These are phyloP conservation scores for Sturnus vulgaris DNA, from an alignment of 2,113 vertebrate genomes.

Conservation along the genomic window DNA sequence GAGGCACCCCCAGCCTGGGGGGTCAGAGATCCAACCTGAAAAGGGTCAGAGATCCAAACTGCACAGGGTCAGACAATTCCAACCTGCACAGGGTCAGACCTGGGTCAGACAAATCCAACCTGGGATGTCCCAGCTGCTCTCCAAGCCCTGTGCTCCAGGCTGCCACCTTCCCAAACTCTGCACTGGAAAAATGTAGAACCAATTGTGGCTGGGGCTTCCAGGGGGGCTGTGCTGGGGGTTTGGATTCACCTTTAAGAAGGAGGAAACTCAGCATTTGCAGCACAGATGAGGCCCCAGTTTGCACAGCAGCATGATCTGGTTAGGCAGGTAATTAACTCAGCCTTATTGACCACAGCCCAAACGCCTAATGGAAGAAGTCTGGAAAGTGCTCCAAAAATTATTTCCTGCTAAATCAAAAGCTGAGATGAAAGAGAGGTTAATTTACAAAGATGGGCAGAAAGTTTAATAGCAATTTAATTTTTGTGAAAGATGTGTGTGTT, in stretches of 20 bases:
- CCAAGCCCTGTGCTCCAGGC: accelerated
- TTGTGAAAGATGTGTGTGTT: conserved; percentile 12
- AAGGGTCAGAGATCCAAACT: no score
- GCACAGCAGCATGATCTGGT: background rate
- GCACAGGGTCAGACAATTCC: accelerated
- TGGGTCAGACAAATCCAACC: background rate
- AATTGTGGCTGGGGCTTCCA: background rate
- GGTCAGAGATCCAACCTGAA: background rate
- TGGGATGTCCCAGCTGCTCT: background rate
- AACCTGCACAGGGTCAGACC: background rate
- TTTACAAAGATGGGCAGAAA: conserved; percentile 44
- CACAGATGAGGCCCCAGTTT: background rate
- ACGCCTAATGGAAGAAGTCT: conserved; percentile 33
- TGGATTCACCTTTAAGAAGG: accelerated
- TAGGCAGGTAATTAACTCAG: conserved; percentile 21
- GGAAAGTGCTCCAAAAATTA: conserved; percentile 42
- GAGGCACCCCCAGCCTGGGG: background rate
- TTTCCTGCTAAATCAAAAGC: conserved; percentile 55
- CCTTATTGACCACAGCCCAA: conserved; percentile 31
- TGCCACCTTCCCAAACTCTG: background rate
- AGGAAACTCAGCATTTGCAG: accelerated
- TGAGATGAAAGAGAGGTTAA: conserved; percentile 44
- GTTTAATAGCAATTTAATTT: conserved; percentile 56
- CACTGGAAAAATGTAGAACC: accelerated
- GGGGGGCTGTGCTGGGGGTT: accelerated